Conservation (phyloP, 2,888 invertebrate species). For the Gastrophysa polygoni region DNA sequence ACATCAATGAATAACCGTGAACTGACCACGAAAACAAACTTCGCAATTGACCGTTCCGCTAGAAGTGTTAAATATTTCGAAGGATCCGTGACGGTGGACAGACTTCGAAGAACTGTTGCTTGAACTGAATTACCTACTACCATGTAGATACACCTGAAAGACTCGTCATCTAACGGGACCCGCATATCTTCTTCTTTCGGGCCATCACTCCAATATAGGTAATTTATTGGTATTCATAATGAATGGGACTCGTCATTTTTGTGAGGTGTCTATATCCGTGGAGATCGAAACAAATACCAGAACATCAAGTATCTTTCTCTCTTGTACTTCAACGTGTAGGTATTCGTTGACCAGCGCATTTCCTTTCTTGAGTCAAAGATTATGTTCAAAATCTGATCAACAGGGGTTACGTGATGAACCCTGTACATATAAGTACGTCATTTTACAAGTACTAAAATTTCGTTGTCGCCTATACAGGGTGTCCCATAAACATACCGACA, state of each 20-base stretch:
- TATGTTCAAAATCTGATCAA: too few species aligned
- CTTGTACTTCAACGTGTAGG: too few species aligned
- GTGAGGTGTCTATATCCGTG: not conserved
- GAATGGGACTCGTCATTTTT: not conserved
- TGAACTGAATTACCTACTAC: constrained; percentile 37
- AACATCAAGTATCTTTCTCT: too few species aligned
- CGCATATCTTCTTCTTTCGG: constrained; percentile 40
- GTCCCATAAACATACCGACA: too few species aligned
- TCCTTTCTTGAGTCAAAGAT: too few species aligned
- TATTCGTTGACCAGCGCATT: too few species aligned
- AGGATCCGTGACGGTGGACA: not conserved
- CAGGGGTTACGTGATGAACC: too few species aligned
- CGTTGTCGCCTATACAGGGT: too few species aligned
- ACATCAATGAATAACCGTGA: not conserved
- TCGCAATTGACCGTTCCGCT: not conserved
- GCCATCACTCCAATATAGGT: constrained; percentile 1
- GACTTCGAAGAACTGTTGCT: constrained; percentile 44
- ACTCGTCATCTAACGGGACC: constrained; percentile 48
- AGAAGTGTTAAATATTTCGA: too few species aligned
- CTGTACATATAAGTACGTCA: too few species aligned
- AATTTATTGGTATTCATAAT: not conserved
- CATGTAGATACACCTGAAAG: constrained; percentile 42
- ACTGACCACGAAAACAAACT: not conserved
- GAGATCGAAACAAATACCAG: too few species aligned
- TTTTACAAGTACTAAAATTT: too few species aligned